A percentile compares a stretch with the other conserved stretches of the same genome.
Evolutionary conservation across 2,797 vertebrate species (phyloP).

Genomic region (Mus spretus): DNA sequence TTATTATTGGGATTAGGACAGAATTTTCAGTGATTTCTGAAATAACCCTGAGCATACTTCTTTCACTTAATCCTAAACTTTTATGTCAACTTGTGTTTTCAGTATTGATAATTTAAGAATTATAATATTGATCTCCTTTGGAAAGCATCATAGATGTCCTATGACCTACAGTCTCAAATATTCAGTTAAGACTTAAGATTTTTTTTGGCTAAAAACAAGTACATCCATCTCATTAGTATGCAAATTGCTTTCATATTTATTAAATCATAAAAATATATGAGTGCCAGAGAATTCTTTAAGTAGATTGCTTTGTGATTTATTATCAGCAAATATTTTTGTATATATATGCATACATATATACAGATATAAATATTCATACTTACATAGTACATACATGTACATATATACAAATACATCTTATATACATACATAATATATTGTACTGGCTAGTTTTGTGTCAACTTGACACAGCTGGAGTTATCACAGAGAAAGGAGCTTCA

Average conservation of each 20-base stretch:
- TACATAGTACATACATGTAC: neutral
- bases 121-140: neutral
- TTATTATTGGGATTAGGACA: neutral
- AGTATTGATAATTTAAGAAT: neutral
- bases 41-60: neutral
- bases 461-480: too few relatives aligned
- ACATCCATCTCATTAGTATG: neutral
- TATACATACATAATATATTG: neutral
- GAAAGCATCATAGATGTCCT: neutral
- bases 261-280: neutral
- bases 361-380: neutral
- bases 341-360: neutral
- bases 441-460: too few relatives aligned
- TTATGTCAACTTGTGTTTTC: neutral
- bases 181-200: neutral
- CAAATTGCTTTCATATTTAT: neutral
- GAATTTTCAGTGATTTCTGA: neutral
- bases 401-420: neutral
- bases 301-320: neutral
- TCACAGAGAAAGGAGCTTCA: too few relatives aligned
- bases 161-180: neutral
- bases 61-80: neutral
- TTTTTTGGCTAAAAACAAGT: neutral
- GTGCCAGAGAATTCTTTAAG: neutral
- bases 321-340: neutral